Evolutionary conservation across 2,797 vertebrate genomes (phyloP), one percentile per base, ranked within the genome.

Genomic region (Sebastes trivittatus): DNA sequence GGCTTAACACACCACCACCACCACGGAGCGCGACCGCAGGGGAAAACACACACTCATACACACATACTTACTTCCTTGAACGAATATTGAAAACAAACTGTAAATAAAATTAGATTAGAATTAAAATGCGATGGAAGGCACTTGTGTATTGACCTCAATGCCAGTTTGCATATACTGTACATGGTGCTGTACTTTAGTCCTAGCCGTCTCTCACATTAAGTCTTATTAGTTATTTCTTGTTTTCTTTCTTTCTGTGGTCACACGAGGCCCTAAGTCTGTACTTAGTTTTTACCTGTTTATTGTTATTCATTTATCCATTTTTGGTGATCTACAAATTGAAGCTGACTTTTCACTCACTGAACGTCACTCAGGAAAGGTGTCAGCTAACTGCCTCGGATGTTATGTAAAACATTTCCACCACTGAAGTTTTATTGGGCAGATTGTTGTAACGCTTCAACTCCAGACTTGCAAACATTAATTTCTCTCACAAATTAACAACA

Each of bases 311-410:
- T 32, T 16, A n/a, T 54, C 11, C 2, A 4, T 59, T 58, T 32
- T 6, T 29, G 14, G 2, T 16, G 2, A 56, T 72, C 34, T 32
- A 22, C 18, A 18, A 75, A 30, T 34, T 30, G n/a, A 27, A 22
- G 22, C 34, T 11, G 16, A 8, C 49, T 16, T 14, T 66, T 32
- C 27, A 7, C 30, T 64, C 23, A 10, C 18, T 11, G 38, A 61
- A 6, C 9, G 20, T 84, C 81, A 73, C 73, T 87, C 75, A 82
- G 70, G 68, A 67, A 78, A 13, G 72, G 32, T 87, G 88, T 86
- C 91, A 82, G 60, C 38, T 29, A 42, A 66, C 42, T 34, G 49
- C 56, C 82, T 23, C 25, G 10, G 64, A 56, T 25, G 27, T 29
- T 6, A 46, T 84, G 82, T 83, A 34, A 81, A 82, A 89, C 77